Evolutionary conservation across 2,888 invertebrate genomes (phyloP).

Genomic region (Tribolium freemani): DNA sequence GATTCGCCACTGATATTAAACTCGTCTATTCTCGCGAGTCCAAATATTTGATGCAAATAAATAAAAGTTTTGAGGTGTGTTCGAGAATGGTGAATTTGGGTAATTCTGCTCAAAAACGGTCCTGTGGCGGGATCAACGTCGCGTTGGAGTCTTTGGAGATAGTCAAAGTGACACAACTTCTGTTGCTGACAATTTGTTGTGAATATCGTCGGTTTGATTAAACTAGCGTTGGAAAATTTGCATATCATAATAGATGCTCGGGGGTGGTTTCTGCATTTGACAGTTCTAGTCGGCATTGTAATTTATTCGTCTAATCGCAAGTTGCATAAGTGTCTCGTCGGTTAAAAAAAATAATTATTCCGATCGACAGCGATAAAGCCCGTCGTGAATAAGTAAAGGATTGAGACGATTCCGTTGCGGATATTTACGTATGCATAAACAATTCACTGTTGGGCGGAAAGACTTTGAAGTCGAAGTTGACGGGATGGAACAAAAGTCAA

Average conservation of each 20-base stretch:
- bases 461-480: slow-evolving; percentile 29
- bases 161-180: neutral
- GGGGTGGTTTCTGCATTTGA: slow-evolving; percentile 26
- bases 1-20: too few species aligned
- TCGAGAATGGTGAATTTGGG: too few species aligned
- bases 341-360: neutral
- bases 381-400: slow-evolving; percentile 8
- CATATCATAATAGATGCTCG: slow-evolving; percentile 29
- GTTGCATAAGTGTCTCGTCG: slow-evolving; percentile 1
- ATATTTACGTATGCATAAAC: slow-evolving; percentile 35
- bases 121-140: too few species aligned
- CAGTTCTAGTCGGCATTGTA: slow-evolving; percentile 17
- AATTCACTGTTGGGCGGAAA: slow-evolving; percentile 13
- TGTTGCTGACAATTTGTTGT: slow-evolving; percentile 16
- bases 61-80: too few species aligned
- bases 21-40: too few species aligned
- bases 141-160: neutral
- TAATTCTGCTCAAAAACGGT: too few species aligned
- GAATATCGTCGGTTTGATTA: slow-evolving; percentile 9
- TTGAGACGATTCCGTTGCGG: slow-evolving; percentile 21
- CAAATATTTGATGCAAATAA: too few species aligned
- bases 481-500: slow-evolving; percentile 31
- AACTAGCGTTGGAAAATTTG: slow-evolving; percentile 29
- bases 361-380: neutral
- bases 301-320: slow-evolving; percentile 10